Conservation (phyloP, 2,888 invertebrate genomes). For the Ceramica pisi region DNA sequence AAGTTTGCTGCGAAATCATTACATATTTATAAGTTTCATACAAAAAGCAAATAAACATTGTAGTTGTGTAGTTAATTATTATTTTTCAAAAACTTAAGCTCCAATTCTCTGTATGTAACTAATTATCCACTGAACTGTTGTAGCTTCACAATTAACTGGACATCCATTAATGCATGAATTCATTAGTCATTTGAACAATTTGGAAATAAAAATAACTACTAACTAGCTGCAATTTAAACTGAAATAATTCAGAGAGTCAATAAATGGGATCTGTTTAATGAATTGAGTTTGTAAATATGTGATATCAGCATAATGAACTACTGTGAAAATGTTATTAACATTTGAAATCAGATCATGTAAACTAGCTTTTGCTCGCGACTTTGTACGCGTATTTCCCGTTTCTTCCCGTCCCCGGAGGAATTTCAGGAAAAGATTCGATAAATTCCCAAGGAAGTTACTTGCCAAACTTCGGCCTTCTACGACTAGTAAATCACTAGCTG, state of each 20-base stretch:
- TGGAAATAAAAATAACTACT: not conserved
- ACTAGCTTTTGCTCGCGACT: too few species aligned
- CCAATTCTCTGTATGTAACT: not conserved
- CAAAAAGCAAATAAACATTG: too few species aligned
- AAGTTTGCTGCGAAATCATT: too few species aligned
- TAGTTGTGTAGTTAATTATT: too few species aligned
- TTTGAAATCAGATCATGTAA: not conserved
- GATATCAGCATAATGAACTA: not conserved
- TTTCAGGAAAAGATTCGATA: too few species aligned
- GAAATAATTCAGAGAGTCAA: not conserved
- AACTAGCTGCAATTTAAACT: not conserved
- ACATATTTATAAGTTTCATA: too few species aligned
- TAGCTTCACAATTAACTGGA: not conserved
- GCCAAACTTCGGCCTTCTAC: too few species aligned
- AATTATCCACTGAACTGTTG: not conserved
- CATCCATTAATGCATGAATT: slow-evolving; percentile 7
- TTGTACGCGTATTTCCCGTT: too few species aligned
- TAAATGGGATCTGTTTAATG: not conserved
- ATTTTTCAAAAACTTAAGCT: not conserved
- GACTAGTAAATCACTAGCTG: too few species aligned
- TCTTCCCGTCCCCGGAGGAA: too few species aligned
- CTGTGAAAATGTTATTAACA: not conserved
- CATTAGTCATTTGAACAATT: not conserved
- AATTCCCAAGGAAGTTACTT: too few species aligned
- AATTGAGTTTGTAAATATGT: not conserved